Evolutionary conservation across 2,888 invertebrate species (phyloP).

Genomic region (Lagria hirta): DNA sequence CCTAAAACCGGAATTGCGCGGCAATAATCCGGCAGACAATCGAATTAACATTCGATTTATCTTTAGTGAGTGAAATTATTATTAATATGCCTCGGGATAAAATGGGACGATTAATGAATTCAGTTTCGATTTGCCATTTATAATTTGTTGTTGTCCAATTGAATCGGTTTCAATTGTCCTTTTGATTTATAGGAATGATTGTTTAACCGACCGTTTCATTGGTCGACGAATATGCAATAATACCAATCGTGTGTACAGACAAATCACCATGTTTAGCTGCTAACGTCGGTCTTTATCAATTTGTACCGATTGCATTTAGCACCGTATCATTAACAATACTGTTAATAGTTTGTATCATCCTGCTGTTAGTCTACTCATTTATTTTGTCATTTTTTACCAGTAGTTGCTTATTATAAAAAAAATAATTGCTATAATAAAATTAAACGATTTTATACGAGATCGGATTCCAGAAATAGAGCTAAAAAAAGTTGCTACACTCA

Average conservation of each 20-base stretch:
- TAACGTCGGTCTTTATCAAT: conserved; percentile 49
- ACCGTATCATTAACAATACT: conserved; percentile 41
- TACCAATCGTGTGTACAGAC: conserved; percentile 34
- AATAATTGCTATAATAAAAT: too few relatives aligned
- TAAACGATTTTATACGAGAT: too few relatives aligned
- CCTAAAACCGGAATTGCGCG: too few relatives aligned
- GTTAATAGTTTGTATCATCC: conserved; percentile 44
- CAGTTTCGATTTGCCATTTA: conserved; percentile 25
- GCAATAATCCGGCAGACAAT: conserved; percentile 8
- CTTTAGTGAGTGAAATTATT: conserved; percentile 5
- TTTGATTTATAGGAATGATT: conserved; percentile 40
- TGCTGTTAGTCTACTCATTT: too few relatives aligned
- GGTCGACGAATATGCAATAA: conserved; percentile 32
- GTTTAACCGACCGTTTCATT: conserved; percentile 31
- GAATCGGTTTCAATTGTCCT: conserved; percentile 47
- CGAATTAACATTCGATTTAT: conserved; percentile 18
- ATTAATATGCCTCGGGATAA: neutral
- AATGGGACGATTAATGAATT: conserved; percentile 23
- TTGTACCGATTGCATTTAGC: conserved; percentile 49
- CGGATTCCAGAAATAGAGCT: too few relatives aligned
- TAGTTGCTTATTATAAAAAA: too few relatives aligned
- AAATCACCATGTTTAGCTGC: conserved; percentile 39
- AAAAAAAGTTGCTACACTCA: too few relatives aligned
- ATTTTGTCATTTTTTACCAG: too few relatives aligned
- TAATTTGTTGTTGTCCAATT: conserved; percentile 43